A percentile compares a stretch with the other conserved stretches of the same genome.
Conservation (phyloP, 2,888 invertebrate species). For the Cyclophora albipunctata region DNA sequence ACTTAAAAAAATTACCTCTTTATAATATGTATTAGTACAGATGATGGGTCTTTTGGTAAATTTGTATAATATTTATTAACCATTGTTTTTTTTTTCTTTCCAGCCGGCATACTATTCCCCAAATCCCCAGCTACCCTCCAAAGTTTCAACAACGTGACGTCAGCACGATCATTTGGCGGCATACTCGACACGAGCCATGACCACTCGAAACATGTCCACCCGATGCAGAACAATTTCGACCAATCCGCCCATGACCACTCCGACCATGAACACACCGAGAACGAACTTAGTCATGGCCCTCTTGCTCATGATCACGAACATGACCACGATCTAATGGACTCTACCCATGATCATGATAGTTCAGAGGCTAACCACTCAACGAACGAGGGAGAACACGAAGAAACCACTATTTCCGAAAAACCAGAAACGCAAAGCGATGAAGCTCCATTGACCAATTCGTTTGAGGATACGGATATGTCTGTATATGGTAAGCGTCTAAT, state of each 20-base stretch:
- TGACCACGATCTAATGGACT: slow-evolving; percentile 13
- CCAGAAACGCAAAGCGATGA: slow-evolving; percentile 43
- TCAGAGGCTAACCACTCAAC: slow-evolving; percentile 1
- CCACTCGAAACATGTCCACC: slow-evolving; percentile 20
- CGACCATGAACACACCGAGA: slow-evolving; percentile 24
- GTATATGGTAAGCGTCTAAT: slow-evolving; percentile 66
- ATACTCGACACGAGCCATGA: slow-evolving; percentile 37
- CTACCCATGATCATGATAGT: neutral
- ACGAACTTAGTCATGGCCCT: slow-evolving; percentile 5
- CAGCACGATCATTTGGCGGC: slow-evolving; percentile 76
- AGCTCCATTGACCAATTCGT: slow-evolving; percentile 31
- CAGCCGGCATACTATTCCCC: slow-evolving; percentile 81
- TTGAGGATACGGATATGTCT: slow-evolving; percentile 64
- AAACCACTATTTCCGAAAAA: slow-evolving; percentile 15
- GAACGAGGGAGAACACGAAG: slow-evolving; percentile 8
- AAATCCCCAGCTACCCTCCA: slow-evolving; percentile 77
- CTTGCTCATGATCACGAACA: slow-evolving; percentile 20
- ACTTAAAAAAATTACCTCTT: too few relatives aligned
- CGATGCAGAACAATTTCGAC: slow-evolving; percentile 11
- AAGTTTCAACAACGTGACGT: slow-evolving; percentile 62
- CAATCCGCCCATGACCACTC: slow-evolving; percentile 26
- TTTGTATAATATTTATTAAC: too few relatives aligned
- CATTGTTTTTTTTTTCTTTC: slow-evolving; percentile 23
- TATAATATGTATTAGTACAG: too few relatives aligned
- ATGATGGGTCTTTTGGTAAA: too few relatives aligned